Base-by-base conservation (phyloP, 1,140 invertebrate genomes). In the Magallana ariakensis region DNA sequence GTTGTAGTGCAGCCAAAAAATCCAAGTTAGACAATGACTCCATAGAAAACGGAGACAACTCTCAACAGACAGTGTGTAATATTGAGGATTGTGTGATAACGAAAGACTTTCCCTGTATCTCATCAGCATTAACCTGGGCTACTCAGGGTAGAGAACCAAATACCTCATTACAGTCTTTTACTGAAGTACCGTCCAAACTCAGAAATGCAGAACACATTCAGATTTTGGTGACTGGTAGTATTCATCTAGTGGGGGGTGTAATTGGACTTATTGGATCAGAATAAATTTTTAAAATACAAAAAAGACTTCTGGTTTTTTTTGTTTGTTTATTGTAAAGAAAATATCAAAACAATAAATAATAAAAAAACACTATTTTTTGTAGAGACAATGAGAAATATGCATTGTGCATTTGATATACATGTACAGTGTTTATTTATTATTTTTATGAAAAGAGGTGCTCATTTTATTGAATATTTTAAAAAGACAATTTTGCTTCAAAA, bases 191-290 rank as follows among this genome's bases (percentile, higher is more conserved):
- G 0, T 19, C 26, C 70, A 55, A 84, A 33, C 33, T 88, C 6
- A 54, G 62, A 8, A 82, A 83, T 13, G 85, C 83, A 53, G 85
- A 80, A 19, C 87, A 88, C 62, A 82, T 88, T 62, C 87, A 88
- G 55, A 54, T 88, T 54, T 56, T 88, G 53, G 70, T 88, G 19
- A 88, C 87, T 55, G 87, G 87, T 16, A 88, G 87, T 83, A 55
- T 88, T 16, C 87, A 88, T 81, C 57, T 88, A 22, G 87, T 88
- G 0, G 87, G 87, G 0, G 87, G 87, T 26, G 83, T 86, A 16
- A 53, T 88, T 15, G 82, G 87, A 11, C 62, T 86, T 54, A 57
- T 88, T 55, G 22, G 84, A 82, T n/a, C 80, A 55, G 66, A 75
- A 75, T 75, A 75, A 75, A 70, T 10, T 22, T 46, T 46, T 46